Conservation (phyloP, 2,888 invertebrate genomes). For the Lithosia quadra region DNA sequence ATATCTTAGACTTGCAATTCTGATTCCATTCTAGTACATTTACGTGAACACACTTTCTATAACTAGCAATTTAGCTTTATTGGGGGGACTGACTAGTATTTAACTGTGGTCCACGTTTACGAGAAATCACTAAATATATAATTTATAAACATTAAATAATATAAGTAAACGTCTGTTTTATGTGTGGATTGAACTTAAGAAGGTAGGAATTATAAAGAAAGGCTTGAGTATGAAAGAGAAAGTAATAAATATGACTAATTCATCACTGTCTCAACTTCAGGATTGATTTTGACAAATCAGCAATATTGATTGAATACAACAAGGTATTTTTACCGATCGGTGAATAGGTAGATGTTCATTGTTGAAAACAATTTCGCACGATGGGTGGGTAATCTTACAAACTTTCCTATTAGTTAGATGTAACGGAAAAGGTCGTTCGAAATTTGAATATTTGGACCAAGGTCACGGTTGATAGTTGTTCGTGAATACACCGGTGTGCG, state of each 20-base stretch:
- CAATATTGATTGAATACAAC: too few species aligned
- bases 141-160: too few species aligned
- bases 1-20: not conserved
- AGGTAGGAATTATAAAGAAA: not conserved
- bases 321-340: not conserved
- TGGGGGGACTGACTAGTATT: too few species aligned
- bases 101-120: too few species aligned
- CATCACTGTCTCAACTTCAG: conserved; percentile 10
- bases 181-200: not conserved
- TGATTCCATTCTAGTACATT: too few species aligned
- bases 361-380: conserved; percentile 2
- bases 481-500: not conserved
- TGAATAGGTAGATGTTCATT: not conserved
- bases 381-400: not conserved
- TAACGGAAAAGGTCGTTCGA: conserved; percentile 9
- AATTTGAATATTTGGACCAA: conserved; percentile 11
- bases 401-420: not conserved
- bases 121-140: not conserved
- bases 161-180: not conserved
- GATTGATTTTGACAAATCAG: too few species aligned
- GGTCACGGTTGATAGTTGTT: conserved; percentile 9
- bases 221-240: not conserved
- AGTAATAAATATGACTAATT: conserved; percentile 13
- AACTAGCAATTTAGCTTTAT: too few species aligned
- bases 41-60: too few species aligned